Evolutionary conservation across 2,888 invertebrate genomes (phyloP), one percentile per base, ranked within the genome.

Genomic region (Hyalella azteca): DNA sequence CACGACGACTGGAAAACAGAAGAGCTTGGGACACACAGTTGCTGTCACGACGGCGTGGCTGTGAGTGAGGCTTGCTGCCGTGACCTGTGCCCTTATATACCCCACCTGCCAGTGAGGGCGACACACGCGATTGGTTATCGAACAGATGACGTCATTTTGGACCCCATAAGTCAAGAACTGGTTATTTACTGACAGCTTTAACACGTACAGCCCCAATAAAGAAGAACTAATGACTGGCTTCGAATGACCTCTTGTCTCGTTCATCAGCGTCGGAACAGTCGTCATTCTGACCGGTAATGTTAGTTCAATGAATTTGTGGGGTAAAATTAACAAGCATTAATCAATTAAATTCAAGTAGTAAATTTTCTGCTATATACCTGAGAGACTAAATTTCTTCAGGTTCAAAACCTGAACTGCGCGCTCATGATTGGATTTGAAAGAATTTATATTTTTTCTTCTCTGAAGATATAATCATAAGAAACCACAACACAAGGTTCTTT

Each of bases 161-260:
- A 39, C 36, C 66, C 36, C 66, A 36, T 66, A 66, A 66, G 36
- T 66, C 66, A 66, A 15, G 36, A 36, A 22, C 29, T 19, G 36
- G 66, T 66, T 66, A 66, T 66, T 66, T 66, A 36, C 66, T 66
- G 66, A 36, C 66, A 66, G 66, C 66, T 66, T 66, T 66, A 66
- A 66, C 66, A 66, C 66, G 66, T 66, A 66, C 66, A 36, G 66
- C 36, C 66, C 29, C 66, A 36, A 66, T 66, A 66, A 66, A 66
- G 66, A 66, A 32, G 66, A 36, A 66, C 36, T 36, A 66, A 66
- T 36, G 39, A 36, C 36, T 66, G 36, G 7, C 36, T 36, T 36
- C 32, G 26, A 19, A 19, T 66, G 15, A 36, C 22, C 54, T n/a
- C 54, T 54, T 22, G 54, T 54, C 26, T 26, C 66, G 66, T 66